Conservation (phyloP, 2,888 invertebrate species). For the Ophion ellenae region DNA sequence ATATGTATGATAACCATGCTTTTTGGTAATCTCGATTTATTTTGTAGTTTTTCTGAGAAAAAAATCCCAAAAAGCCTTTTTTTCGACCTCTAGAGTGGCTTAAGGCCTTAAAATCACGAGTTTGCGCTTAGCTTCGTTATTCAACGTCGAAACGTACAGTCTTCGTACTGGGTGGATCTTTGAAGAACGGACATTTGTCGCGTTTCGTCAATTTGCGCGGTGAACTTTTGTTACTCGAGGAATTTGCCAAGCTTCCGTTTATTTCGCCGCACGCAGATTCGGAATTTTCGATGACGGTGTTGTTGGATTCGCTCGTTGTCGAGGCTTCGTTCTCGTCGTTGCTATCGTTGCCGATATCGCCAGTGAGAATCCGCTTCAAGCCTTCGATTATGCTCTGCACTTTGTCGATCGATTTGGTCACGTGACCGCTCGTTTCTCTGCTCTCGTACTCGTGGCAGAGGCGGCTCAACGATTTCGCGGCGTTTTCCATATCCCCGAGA, state of each 20-base stretch:
- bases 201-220: conserved; percentile 72
- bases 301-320: conserved; percentile 64
- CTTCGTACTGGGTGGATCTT: conserved; percentile 72
- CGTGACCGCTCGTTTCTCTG: conserved; percentile 71
- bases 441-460: conserved; percentile 75
- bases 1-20: too few relatives aligned
- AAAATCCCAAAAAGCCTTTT: too few relatives aligned
- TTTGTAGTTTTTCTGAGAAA: too few relatives aligned
- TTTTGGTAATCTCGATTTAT: too few relatives aligned
- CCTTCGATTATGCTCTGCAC: conserved; percentile 73
- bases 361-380: conserved; percentile 72
- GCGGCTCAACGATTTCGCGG: conserved; percentile 76
- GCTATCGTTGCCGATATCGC: conserved; percentile 50
- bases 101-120: background rate
- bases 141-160: conserved; percentile 77
- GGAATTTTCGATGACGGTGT: conserved; percentile 73
- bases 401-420: conserved; percentile 75
- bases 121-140: conserved; percentile 24
- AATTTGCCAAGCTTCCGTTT: conserved; percentile 60
- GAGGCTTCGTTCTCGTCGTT: conserved; percentile 59
- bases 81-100: too few relatives aligned
- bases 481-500: conserved; percentile 79
- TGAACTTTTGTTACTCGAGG: conserved; percentile 56
- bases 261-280: conserved; percentile 48
- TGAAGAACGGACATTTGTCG: conserved; percentile 67